These are phyloP conservation scores for Sclerurus mexicanus DNA, from an alignment of 2,113 vertebrate species.

Conservation along the genomic window DNA sequence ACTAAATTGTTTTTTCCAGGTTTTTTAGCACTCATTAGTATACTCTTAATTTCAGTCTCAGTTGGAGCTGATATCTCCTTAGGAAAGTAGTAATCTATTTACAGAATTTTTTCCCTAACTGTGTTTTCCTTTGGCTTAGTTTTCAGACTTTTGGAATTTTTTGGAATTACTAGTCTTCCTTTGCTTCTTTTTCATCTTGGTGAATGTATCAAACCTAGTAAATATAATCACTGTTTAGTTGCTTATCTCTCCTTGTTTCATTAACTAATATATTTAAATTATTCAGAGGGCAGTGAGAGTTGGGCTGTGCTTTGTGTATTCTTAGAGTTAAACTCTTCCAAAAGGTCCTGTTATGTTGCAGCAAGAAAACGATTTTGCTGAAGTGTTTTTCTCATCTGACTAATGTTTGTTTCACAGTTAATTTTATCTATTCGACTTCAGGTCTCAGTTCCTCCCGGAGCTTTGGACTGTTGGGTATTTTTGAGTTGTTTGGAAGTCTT, in stretches of 20 bases:
- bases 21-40: background rate
- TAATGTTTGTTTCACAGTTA: background rate
- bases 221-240: background rate
- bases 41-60: background rate
- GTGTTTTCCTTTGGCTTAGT: background rate
- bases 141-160: background rate
- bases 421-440: constrained; percentile 40
- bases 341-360: background rate
- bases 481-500: constrained; percentile 97
- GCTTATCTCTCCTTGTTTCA: background rate
- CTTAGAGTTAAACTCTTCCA: background rate
- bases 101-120: background rate
- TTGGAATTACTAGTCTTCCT: background rate
- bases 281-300: background rate
- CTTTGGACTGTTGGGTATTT: constrained; percentile 98
- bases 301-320: background rate
- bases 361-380: background rate
- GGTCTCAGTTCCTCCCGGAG: constrained; percentile 90
- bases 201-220: background rate
- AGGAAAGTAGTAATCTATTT: background rate
- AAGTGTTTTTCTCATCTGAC: background rate
- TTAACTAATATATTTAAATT: background rate
- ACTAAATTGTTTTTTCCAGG: background rate
- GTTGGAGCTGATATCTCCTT: background rate
- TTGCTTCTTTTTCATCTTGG: background rate